Base-by-base conservation (phyloP, 2,888 invertebrate species). In the Sialis fuliginosa region DNA sequence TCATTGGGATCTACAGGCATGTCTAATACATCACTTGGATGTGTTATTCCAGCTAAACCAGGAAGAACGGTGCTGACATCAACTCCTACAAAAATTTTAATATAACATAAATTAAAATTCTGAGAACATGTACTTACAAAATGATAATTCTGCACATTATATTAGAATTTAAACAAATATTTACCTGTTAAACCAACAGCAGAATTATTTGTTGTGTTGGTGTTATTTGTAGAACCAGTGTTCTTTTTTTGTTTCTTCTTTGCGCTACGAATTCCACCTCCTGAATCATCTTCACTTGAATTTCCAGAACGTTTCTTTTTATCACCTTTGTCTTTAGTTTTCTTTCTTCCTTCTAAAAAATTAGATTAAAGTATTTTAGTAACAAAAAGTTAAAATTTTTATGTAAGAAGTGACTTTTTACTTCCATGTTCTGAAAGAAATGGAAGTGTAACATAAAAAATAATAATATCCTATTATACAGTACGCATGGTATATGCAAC, bases 1-100 rank as follows among this genome's bases (percentile, higher is more conserved):
- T 98, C 97, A 61, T 97, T 97, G 0, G 97, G 97, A 71, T 98
- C 88, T 0, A 88, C 88, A 0, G 88, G 88, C 88, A 88, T 88
- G 55, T 88, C 88, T 35, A 88, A 67, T 8, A 88, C 88, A 61
- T 88, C 96, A 53, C 92, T 88, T 0, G 90, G 86, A 67, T 89
- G 89, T 1, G 86, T 75, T 60, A 75, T 74, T 44, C 75, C 72
- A 52, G 75, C 74, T 53, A 77, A 61, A 30, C 63, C 63, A 34
- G 67, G 69, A 50, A 66, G 55, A n/a, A 66, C 67, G 6, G 62
- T 60, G 6, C 62, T 62, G 42, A 61, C 63, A 54, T 65, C 67
- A 35, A 59, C 60, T 52, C 58, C 64, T 31, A 37, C 1, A 37
- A 6, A n/a, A 37, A 37, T 10, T 37, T 6, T 6, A 7, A 2